Base-by-base conservation (phyloP, 1,140 invertebrate genomes). In the Polypedilum pembai region DNA sequence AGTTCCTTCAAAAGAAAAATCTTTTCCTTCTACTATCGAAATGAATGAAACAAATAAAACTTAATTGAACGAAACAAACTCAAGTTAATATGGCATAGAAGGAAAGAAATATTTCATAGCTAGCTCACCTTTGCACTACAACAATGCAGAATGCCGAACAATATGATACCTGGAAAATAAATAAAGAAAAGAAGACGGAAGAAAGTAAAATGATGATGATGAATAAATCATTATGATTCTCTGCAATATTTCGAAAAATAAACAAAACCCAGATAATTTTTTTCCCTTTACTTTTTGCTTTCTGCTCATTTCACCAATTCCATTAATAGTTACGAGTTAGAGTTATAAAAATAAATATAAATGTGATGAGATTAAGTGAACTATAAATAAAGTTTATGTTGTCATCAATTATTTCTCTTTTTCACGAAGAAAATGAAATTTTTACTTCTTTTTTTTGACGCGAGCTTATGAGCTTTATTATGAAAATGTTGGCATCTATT, bases 131-230 rank as follows among this genome's bases (percentile, higher is more conserved):
- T 69, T 69, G 20, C 17, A 18, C 65, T 10, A 10, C 20, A 18
- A 69, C 65, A 69, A 69, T 69, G 65, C 65, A 69, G 17, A 69
- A 5, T 69, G 65, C 17, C 18, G 17, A 69, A 69, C 65, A 69
- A 69, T 69, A 69, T 69, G 65, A 69, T 69, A 21, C 65, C 65
- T 69, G 65, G 5, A 69, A 69, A 69, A 8, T 69, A 21, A 69
- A 69, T 69, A 69, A 69, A 66, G 24, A 33, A 33, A 33, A 33
- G 24, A 69, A 69, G 65, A 69, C 20, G 17, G 17, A 69, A 21
- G 17, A 69, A 69, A 56, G 45, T 69, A 69, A 69, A 20, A 21
- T 18, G 17, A 10, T 20, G 10, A 21, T 20, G 65, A 18, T 20
- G 17, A 69, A 69, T 69, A 69, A 69, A 69, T 69, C 17, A 69